These are phyloP conservation scores for Ischnus inquisitorius DNA, from an alignment of 2,888 invertebrate genomes.

Conservation along the genomic window DNA sequence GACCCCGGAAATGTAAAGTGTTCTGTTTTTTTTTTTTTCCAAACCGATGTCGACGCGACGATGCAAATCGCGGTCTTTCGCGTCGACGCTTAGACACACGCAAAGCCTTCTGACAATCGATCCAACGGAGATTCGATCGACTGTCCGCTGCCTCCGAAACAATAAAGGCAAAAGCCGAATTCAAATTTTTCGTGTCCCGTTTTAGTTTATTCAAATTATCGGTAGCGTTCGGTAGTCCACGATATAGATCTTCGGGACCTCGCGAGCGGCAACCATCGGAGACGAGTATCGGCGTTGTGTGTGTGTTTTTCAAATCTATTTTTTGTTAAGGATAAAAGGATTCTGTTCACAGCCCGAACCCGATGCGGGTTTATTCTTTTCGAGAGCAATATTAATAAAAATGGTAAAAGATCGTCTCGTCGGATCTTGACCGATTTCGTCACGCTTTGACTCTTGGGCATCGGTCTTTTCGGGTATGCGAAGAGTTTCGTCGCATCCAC, in stretches of 20 bases:
- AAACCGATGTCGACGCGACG: slow-evolving; percentile 44
- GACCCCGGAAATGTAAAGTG: slow-evolving; percentile 61
- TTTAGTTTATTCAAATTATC: slow-evolving; percentile 59
- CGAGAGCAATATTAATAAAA: slow-evolving; percentile 37
- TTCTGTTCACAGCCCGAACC: slow-evolving; percentile 13
- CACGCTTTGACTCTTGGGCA: slow-evolving; percentile 15
- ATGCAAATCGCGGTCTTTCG: slow-evolving; percentile 64
- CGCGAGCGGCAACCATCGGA: not conserved
- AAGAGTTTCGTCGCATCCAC: not conserved
- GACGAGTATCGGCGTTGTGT: not conserved
- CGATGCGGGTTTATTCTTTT: slow-evolving; percentile 13
- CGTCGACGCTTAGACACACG: slow-evolving; percentile 22
- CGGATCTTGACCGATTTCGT: slow-evolving; percentile 33
- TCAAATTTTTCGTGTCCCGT: slow-evolving; percentile 53
- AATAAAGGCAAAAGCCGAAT: slow-evolving; percentile 41
- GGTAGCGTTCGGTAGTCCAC: slow-evolving; percentile 65
- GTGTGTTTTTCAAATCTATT: slow-evolving; percentile 29
- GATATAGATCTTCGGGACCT: slow-evolving; percentile 54
- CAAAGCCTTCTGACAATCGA: slow-evolving; percentile 9
- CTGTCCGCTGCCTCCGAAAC: slow-evolving; percentile 3
- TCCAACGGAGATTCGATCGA: slow-evolving; percentile 59
- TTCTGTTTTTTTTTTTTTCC: slow-evolving; percentile 42
- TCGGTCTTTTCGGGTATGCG: not conserved
- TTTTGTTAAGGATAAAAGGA: slow-evolving; percentile 23
- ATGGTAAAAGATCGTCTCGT: slow-evolving; percentile 34